Base-by-base conservation (phyloP, 1,140 invertebrate genomes). In the Hylaeus anthracinus region DNA sequence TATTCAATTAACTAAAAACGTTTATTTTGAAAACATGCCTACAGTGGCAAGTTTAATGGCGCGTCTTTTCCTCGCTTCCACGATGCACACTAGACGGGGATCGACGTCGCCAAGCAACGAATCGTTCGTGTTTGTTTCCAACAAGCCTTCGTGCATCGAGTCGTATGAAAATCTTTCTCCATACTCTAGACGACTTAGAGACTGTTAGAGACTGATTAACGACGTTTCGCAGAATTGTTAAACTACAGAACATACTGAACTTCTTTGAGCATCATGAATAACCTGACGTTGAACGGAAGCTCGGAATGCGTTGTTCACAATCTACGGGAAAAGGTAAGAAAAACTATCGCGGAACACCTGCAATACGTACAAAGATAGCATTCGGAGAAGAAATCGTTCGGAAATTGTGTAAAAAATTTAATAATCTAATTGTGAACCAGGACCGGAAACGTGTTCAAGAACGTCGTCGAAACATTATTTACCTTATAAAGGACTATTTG, bases 401-500 rank as follows among this genome's bases (percentile, higher is more conserved):
- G 0, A 26, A 26, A 26, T 26, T 26, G 26, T 26, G 26, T 26
- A 26, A 0, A 26, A 26, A 26, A 26, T 26, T 26, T 26, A 26
- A 26, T 26, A 26, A 26, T 26, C 26, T 89, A 86, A 88, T 86
- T 51, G 81, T 88, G 72, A 85, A 89, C 88, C 70, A 96, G 94
- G 95, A 95, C 72, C 94, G 95, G 58, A 93, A 94, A 84, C 94
- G 95, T 85, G 94, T 94, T 77, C 95, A 95, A 81, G 94, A 95
- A 60, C 94, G 96, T 64, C 96, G 96, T 86, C 95, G 96, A 77
- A 96, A 96, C 90, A 92, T 98, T 5, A 92, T 97, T n/a, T 96
- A 97, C 88, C 93, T 98, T 66, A 95, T 98, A 77, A 91, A 95
- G n/a, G 95, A 95, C 51, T 98, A 96, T 94, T 91, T 98, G 81